Conservation (phyloP, 1,140 invertebrate genomes). For the Tetranychus cinnabarinus region DNA sequence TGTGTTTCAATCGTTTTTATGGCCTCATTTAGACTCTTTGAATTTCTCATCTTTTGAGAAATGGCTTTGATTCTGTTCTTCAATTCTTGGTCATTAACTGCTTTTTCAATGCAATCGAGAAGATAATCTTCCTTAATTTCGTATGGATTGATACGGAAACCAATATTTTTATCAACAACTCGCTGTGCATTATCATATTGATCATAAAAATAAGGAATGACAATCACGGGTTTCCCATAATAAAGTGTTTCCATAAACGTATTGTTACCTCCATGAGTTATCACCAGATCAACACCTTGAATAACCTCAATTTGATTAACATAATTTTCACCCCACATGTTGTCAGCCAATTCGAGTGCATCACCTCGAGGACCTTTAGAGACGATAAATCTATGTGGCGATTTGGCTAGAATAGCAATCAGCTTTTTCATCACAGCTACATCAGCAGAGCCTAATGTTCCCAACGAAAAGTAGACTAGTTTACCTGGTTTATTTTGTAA, state of each 20-base stretch:
- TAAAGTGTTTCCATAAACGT: constrained; percentile 2
- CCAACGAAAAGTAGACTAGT: neutral
- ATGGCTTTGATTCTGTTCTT: neutral
- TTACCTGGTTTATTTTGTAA: neutral
- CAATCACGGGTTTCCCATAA: constrained; percentile 7
- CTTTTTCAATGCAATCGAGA: neutral
- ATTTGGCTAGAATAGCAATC: neutral
- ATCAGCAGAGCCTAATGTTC: neutral
- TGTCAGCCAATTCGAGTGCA: neutral
- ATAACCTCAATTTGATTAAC: neutral
- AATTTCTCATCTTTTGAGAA: neutral
- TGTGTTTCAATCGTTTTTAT: too few species aligned
- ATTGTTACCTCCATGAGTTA: neutral
- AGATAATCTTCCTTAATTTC: constrained; percentile 1
- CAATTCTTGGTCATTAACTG: neutral
- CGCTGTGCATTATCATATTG: neutral
- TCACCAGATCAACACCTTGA: neutral
- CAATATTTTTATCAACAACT: neutral
- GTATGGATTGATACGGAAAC: constrained; percentile 5
- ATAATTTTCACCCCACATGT: constrained; percentile 3
- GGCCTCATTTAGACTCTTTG: too few species aligned
- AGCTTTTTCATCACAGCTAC: too few species aligned
- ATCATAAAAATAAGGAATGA: constrained; percentile 6
- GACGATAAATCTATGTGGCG: neutral
- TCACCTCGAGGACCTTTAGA: neutral